Base-by-base conservation (phyloP, 2,888 invertebrate genomes). In the Andricus quercusramuli region DNA sequence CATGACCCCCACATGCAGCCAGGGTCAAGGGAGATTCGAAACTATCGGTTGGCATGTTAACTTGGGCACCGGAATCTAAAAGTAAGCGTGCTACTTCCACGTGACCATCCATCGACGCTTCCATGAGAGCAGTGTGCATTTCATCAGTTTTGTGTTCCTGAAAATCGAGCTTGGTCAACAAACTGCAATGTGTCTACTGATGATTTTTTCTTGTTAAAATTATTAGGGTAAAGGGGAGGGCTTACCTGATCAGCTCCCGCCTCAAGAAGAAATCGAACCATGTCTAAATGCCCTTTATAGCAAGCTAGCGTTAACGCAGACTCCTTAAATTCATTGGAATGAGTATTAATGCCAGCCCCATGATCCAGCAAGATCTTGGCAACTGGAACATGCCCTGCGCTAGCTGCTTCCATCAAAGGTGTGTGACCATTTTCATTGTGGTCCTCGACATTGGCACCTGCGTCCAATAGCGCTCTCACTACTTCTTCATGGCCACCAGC, bases 381-480 rank as follows among this genome's bases (percentile, higher is more conserved):
- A 20, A 98, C 97, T 91, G 96, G 97, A 83, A 98, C 98, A 93
- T 98, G 98, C 0, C 99, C 99, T 47, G 98, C 98, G 82, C 97
- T 98, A 65, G 98, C 98, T 64, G 99, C 99, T 94, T 99, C 99
- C 99, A 99, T 99, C 87, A 99, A 95, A 68, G 99, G 99, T 82
- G 99, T 99, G 94, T 99, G 99, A 6, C 99, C 99, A 93, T 99
- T 99, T 94, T 99, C 99, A 94, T 99, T 99, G 94, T 99, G 99
- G 93, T 98, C 98, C 94, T 99, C 99, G 64, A 99, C 98, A 92
- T 98, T 97, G 89, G 98, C 98, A 85, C 97, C 97, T 92, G 96
- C 96, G 90, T 97, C 97, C 79, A 99, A 94, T 87, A 99, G 94
- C 86, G 97, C 97, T 91, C 96, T 95, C 65, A 99, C 99, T 86